These are phyloP conservation scores for Equus przewalskii DNA, from an alignment of 2,113 vertebrate species.

Conservation along the genomic window DNA sequence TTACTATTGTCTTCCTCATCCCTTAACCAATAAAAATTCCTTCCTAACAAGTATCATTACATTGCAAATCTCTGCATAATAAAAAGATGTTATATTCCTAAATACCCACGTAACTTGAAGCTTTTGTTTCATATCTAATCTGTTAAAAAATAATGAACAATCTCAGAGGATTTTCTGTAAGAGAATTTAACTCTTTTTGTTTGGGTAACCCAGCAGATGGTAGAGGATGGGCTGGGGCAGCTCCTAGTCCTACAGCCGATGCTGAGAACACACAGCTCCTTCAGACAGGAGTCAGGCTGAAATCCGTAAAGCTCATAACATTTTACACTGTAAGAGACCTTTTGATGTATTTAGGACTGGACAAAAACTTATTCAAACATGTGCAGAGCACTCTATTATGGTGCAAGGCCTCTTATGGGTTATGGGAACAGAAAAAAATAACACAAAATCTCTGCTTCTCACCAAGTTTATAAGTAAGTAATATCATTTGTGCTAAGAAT, in stretches of 20 bases:
- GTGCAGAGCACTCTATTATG: neutral
- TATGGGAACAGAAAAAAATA: neutral
- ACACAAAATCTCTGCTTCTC: neutral
- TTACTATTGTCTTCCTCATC: neutral
- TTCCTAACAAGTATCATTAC: neutral
- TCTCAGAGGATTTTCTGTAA: neutral
- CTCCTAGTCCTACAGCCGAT: neutral
- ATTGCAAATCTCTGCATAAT: neutral
- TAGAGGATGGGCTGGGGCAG: accelerated
- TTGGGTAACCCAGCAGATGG: no score
- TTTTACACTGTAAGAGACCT: neutral
- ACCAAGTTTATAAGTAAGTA: neutral
- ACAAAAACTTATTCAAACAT: neutral
- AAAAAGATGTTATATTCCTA: neutral
- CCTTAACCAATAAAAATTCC: neutral
- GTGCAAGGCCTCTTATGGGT: neutral
- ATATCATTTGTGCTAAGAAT: neutral
- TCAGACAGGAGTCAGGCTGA: neutral
- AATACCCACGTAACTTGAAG: neutral
- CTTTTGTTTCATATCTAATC: slow-evolving; percentile 32
- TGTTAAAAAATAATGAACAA: neutral
- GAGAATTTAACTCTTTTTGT: neutral
- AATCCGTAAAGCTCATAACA: neutral
- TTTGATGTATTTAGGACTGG: neutral
- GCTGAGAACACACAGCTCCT: neutral